Base-by-base conservation (phyloP, 2,797 vertebrate genomes). In the Sebastes steindachneri region DNA sequence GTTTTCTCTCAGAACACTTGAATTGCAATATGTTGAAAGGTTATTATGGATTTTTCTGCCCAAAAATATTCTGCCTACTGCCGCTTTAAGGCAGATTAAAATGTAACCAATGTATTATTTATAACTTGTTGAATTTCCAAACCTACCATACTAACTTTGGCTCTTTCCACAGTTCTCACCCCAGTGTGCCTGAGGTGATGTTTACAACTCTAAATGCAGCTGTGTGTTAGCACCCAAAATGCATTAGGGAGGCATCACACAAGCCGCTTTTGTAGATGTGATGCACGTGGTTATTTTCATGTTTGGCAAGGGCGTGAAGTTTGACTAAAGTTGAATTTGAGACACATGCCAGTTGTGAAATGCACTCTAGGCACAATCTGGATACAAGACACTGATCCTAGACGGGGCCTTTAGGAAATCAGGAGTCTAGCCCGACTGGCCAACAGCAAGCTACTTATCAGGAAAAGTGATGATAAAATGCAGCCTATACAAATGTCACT, bases 161-260 rank as follows among this genome's bases (percentile, higher is more conserved):
- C 29, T n/a, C 35, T 58, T 21, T 67, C 9, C 58, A 65, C 31
- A 73, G 12, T 79, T 68, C 65, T 11, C 17, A 9, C 55, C n/a
- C 29, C 17, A 14, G 21, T 19, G 23, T 65, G 21, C 35, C 48
- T 21, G 11, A n/a, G 17, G 48, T 19, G 48, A 51, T n/a, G 25
- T 68, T 73, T 45, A 66, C 69, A 71, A 8, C 23, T 70, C 21
- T 73, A 64, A 83, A 77, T 63, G 11, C 26, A 72, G 51, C 48
- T 4, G 15, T 31, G 51, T 63, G 51, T 75, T 65, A 60, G 25
- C 57, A 79, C 55, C 54, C 35, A 14, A 48, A 53, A 63, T 41
- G 2, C 29, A 63, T 45, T 33, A 11, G 9, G 25, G 37, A 60
- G 35, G 11, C 9, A 25, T 54, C 10, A 48, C 51, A 71, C n/a